Conservation (phyloP, 1,140 invertebrate species). For the Phymastichus coffea region DNA sequence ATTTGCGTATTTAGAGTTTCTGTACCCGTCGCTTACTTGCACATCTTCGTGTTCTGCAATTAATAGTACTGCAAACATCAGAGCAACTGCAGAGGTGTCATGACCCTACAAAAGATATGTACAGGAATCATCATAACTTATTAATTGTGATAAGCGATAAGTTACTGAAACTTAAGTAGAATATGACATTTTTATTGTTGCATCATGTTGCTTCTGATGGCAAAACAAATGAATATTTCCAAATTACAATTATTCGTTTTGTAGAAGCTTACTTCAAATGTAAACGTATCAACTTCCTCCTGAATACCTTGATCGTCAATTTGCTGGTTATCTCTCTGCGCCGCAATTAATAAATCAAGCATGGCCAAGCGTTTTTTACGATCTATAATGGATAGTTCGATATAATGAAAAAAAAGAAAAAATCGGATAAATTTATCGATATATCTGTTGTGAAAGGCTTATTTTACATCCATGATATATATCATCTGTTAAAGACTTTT, state of each 20-base stretch:
- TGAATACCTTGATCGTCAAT: conserved; percentile 32
- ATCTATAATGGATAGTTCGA: conserved; percentile 4
- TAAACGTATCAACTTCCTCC: conserved; percentile 81
- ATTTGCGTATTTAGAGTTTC: too few relatives aligned
- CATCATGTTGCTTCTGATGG: too few relatives aligned
- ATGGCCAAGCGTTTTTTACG: conserved; percentile 61
- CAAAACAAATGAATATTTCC: neutral
- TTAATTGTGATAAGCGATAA: too few relatives aligned
- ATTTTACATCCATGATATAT: neutral
- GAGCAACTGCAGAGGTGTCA: conserved; percentile 11
- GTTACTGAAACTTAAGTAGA: too few relatives aligned
- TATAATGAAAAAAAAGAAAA: too few relatives aligned
- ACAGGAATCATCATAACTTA: too few relatives aligned
- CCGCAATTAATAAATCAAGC: conserved; percentile 68
- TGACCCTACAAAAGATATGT: conserved; percentile 41
- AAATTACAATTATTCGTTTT: too few relatives aligned
- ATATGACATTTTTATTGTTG: neutral
- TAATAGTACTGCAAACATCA: conserved; percentile 8
- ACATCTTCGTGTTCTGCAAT: conserved; percentile 9
- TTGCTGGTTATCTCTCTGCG: conserved; percentile 59
- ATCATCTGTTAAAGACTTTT: neutral
- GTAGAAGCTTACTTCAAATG: conserved; percentile 70
- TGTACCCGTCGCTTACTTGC: conserved; percentile 15
- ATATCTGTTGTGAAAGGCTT: too few relatives aligned
- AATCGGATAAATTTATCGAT: too few relatives aligned